Base-by-base conservation (phyloP, 2,888 invertebrate genomes). In the Ichneumon xanthorius region DNA sequence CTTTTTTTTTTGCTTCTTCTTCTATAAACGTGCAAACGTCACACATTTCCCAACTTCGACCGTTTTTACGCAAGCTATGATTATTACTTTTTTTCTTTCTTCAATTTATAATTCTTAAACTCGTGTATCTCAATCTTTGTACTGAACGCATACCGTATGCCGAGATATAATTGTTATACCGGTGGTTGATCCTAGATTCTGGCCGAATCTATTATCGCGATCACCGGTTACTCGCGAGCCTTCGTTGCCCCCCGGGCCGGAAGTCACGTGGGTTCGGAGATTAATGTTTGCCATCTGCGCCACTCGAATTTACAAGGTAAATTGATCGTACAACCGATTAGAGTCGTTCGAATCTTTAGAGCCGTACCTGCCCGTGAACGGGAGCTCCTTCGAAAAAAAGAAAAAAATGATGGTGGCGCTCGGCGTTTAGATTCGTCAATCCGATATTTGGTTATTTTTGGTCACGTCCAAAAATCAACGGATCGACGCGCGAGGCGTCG, bases 381-480 rank as follows among this genome's bases (percentile, higher is more conserved):
- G 80, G 76, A 77, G 71, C 70, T 61, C 80, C 22, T 22, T 71
- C 67, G 53, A 65, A 50, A 70, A 37, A 72, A 71, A 70, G 26
- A 75, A 80, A 53, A 82, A 77, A 75, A 22, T 78, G 61, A 71
- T 58, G 40, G 63, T 81, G 61, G 67, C 75, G 76, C 78, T 58
- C 55, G 81, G 61, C 78, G 75, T 72, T 67, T 79, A 78, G 55
- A 79, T 86, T 88, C 81, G 90, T 89, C 89, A 90, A 88, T 91
- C 89, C 90, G 89, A 90, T 91, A 89, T 87, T 90, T 88, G 87
- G 88, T 90, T 88, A 82, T 77, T 83, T 85, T 85, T 85, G 85
- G 82, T 80, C 63, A 73, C 19, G 80, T 82, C 85, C 77, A 82
- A 85, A 82, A 85, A 85, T 82, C 72, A 61, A 82, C 82, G 77